Base-by-base conservation (phyloP, 2,888 invertebrate species). In the Lycia hirtaria region DNA sequence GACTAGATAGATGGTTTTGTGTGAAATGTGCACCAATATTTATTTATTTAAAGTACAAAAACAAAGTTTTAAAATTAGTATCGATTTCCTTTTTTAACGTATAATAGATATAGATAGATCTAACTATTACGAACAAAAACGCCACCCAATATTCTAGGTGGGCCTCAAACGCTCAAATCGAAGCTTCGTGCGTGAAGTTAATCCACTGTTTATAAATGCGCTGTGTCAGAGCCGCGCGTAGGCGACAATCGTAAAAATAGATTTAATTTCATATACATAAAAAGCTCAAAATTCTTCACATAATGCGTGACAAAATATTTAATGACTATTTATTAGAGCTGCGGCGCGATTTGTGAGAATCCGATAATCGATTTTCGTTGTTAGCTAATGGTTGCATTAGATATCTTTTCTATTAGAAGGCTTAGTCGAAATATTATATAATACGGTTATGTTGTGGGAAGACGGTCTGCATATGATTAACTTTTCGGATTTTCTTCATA, bases 241-340 rank as follows among this genome's bases (percentile, higher is more conserved):
- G 82, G 74, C 62, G 68, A 68, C 65, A 68, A 62, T 76, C 72
- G 67, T 75, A 76, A 78, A 80, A 77, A 75, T 68, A 65, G 73
- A 78, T 79, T 78, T 80, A 79, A 81, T 80, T 77, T 75, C 66
- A 71, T 72, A 71, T 64, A 74, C 64, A 67, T 65, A 76, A 78
- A 68, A 63, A 68, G 59, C 62, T 64, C 67, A 64, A 67, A 67
- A 73, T 74, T 76, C 72, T 73, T 67, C 62, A 69, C 63, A 73
- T 78, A 76, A 78, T 78, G 68, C 67, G 68, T 75, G 82, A 81
- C 83, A 83, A 82, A 82, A 83, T 80, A 81, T 83, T 80, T 83
- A 78, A 83, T 74, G 78, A 76, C 64, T 70, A 78, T 81, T 78
- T 78, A 82, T 79, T 74, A 71, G 71, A 70, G 64, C 72, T 76